Percentiles rank a stretch among this genome's conserved stretches.
Evolutionary conservation across 1,140 invertebrate genomes (phyloP).

Genomic region (Hylyphantes graminicola): DNA sequence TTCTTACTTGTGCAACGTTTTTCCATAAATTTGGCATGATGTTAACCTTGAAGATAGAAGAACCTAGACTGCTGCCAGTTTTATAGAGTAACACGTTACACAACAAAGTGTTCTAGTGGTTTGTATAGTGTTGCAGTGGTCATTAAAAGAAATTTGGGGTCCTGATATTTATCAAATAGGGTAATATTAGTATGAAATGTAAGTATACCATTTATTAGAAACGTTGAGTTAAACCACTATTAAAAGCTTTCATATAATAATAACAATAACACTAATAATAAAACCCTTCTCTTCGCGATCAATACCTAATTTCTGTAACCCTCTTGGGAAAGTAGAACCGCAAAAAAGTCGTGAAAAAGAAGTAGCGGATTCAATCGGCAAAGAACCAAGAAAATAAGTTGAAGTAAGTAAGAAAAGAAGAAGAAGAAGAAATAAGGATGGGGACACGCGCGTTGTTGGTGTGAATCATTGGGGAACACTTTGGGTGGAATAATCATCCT

Average conservation of each 20-base stretch:
- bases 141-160: too few species aligned
- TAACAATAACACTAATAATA: conserved; percentile 23
- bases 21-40: too few species aligned
- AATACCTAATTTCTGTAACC: conserved; percentile 49
- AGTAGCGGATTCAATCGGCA: conserved; percentile 31
- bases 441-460: not conserved
- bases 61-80: too few species aligned
- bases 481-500: not conserved
- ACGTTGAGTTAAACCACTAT: too few species aligned
- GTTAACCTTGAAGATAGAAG: too few species aligned
- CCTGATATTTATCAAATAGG: too few species aligned
- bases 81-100: too few species aligned
- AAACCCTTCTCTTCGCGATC: conserved; percentile 34
- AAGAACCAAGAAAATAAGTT: not conserved
- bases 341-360: conserved; percentile 17
- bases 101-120: too few species aligned
- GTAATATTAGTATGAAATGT: too few species aligned
- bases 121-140: too few species aligned
- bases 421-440: not conserved
- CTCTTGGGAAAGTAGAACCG: conserved; percentile 12
- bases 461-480: conserved; percentile 29
- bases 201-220: too few species aligned
- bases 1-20: too few species aligned
- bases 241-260: not conserved
- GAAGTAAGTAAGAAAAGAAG: conserved; percentile 5